phyloP scores from a whole-genome alignment of 2,888 invertebrate genomes.

The Hypomecis punctinalis region DNA sequence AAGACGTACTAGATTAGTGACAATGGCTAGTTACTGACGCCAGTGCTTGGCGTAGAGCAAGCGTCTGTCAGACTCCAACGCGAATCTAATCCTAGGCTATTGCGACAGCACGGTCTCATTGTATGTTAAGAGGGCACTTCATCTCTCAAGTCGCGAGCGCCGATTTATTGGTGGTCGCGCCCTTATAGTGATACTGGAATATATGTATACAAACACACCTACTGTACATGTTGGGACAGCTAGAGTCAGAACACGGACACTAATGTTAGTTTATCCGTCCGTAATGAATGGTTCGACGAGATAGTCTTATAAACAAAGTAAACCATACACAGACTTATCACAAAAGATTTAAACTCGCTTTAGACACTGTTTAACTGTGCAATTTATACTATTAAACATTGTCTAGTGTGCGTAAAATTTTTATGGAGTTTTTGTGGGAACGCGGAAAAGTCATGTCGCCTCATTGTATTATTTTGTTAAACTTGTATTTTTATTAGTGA shows the following conservation, averaged over 20 bases:
- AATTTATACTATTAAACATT: too few species aligned
- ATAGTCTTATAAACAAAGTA: too few species aligned
- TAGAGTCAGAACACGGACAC: conserved; percentile 30
- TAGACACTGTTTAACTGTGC: too few species aligned
- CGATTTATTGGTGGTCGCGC: conserved; percentile 81
- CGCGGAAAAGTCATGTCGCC: too few species aligned
- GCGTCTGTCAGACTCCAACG: conserved; percentile 55
- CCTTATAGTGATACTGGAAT: conserved; percentile 66
- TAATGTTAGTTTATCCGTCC: not conserved
- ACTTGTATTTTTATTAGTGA: too few species aligned
- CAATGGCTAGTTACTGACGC: conserved; percentile 47
- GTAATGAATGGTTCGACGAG: not conserved
- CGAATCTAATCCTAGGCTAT: conserved; percentile 65
- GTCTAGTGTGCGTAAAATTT: too few species aligned
- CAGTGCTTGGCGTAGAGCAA: conserved; percentile 50
- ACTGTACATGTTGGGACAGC: conserved; percentile 1
- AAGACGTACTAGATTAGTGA: conserved; percentile 3
- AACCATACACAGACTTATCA: too few species aligned
- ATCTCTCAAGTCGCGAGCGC: conserved; percentile 72
- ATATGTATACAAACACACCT: conserved; percentile 12
- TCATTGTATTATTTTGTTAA: too few species aligned
- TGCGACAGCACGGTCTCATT: conserved; percentile 78
- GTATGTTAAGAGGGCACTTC: conserved; percentile 84
- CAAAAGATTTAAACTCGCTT: too few species aligned
- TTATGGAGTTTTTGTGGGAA: too few species aligned